These are phyloP conservation scores for Drosophila tristis DNA, from an alignment of 1,140 invertebrate genomes.

Conservation along the genomic window DNA sequence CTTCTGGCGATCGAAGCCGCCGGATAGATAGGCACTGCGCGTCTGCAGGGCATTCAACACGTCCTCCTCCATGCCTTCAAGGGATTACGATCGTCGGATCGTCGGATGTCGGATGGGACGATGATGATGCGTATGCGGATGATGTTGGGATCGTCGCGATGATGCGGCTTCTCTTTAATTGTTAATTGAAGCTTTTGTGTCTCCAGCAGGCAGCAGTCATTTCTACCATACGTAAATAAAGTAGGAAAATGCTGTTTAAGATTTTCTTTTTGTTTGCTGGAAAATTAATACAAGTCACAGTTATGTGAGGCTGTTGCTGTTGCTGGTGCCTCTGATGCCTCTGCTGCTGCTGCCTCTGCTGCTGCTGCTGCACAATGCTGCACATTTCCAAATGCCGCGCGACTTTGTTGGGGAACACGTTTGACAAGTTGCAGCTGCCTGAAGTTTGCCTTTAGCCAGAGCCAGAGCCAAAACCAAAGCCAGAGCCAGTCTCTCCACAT, in stretches of 20 bases:
- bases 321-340: slow-evolving; percentile 7
- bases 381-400: slow-evolving; percentile 74
- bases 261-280: slow-evolving; percentile 54
- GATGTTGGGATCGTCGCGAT: slow-evolving; percentile 34
- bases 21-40: slow-evolving; percentile 87
- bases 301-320: slow-evolving; percentile 53
- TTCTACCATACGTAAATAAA: slow-evolving; percentile 36
- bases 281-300: slow-evolving; percentile 81
- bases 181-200: slow-evolving; percentile 45
- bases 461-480: slow-evolving; percentile 10
- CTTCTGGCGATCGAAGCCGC: slow-evolving; percentile 88
- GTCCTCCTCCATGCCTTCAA: slow-evolving; percentile 82
- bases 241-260: slow-evolving; percentile 39
- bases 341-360: slow-evolving; percentile 24
- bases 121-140: slow-evolving; percentile 5
- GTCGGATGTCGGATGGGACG: no score
- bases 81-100: neutral
- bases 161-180: slow-evolving; percentile 53
- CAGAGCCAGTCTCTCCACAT: slow-evolving; percentile 62
- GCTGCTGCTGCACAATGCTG: slow-evolving; percentile 64
- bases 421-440: slow-evolving; percentile 71
- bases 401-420: slow-evolving; percentile 72
- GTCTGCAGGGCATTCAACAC: slow-evolving; percentile 85
- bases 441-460: slow-evolving; percentile 36
- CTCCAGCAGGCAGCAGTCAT: slow-evolving; percentile 29